Conservation (phyloP, 2,888 invertebrate genomes). For the Amphipoea lucens region DNA sequence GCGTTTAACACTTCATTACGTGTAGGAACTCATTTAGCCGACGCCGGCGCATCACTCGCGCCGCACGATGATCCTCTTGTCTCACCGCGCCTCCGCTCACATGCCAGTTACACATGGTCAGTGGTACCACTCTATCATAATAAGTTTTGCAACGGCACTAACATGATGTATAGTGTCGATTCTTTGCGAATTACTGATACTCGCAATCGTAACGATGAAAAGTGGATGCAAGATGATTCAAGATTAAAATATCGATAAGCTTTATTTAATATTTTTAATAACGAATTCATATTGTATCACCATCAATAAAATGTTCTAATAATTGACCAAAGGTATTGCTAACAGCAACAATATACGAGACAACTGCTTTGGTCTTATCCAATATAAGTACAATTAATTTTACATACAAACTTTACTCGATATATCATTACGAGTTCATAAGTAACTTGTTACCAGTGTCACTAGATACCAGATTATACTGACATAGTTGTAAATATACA, state of each 20-base stretch:
- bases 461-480: conserved; percentile 73
- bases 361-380: conserved; percentile 87
- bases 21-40: conserved; percentile 81
- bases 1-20: conserved; percentile 71
- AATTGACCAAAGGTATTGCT: conserved; percentile 90
- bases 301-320: conserved; percentile 86
- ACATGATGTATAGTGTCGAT: conserved; percentile 21
- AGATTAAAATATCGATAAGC: conserved; percentile 80
- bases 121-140: conserved; percentile 27
- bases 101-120: conserved; percentile 52
- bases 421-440: conserved; percentile 75
- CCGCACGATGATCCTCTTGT: conserved; percentile 10
- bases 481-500: conserved; percentile 77
- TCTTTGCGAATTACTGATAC: conserved; percentile 23
- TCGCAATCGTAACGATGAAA: conserved; percentile 57
- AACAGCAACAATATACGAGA: conserved; percentile 85
- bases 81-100: conserved; percentile 43
- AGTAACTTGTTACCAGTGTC: conserved; percentile 73
- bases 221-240: conserved; percentile 65
- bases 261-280: conserved; percentile 81
- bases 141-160: conserved; percentile 14
- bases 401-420: conserved; percentile 77
- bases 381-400: conserved; percentile 84
- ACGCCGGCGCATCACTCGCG: conserved; percentile 40
- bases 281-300: conserved; percentile 82